phyloP scores from a whole-genome alignment of 1,140 invertebrate species.

The Tetragnatha versicolor region DNA sequence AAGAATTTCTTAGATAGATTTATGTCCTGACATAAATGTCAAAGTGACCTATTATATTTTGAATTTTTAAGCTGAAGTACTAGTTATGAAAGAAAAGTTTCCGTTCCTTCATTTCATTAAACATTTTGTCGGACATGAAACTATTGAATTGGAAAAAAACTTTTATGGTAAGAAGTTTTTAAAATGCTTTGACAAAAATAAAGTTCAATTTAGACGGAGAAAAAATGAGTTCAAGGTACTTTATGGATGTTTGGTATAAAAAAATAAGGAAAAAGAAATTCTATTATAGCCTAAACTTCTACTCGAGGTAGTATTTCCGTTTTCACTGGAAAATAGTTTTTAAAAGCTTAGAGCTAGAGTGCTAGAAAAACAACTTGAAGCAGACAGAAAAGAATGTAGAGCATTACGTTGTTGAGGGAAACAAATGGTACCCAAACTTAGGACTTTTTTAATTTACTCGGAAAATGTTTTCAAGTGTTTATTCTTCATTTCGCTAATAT shows the following conservation, averaged over 20 bases:
- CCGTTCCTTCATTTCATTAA: no score
- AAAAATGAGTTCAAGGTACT: constrained; percentile 7
- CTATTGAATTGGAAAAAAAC: no score
- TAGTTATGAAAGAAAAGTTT: no score
- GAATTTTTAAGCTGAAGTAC: no score
- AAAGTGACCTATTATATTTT: no score
- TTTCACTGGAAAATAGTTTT: constrained; percentile 26
- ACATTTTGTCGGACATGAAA: no score
- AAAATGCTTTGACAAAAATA: not conserved
- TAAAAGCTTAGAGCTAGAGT: not conserved
- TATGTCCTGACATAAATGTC: no score
- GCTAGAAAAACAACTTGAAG: not conserved
- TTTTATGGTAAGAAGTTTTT: no score
- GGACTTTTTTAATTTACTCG: constrained; percentile 1
- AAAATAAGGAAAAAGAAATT: constrained; percentile 5
- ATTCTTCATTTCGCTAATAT: constrained; percentile 9
- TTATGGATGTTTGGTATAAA: not conserved
- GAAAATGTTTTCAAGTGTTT: constrained; percentile 21
- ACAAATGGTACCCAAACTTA: constrained; percentile 15
- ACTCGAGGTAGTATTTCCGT: constrained; percentile 25
- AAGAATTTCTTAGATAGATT: no score
- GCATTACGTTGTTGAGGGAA: constrained; percentile 33
- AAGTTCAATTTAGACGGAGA: not conserved
- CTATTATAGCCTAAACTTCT: constrained; percentile 28
- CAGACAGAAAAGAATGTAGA: constrained; percentile 18